Conservation (phyloP, 2,888 invertebrate genomes). For the Choristoneura rosaceana region DNA sequence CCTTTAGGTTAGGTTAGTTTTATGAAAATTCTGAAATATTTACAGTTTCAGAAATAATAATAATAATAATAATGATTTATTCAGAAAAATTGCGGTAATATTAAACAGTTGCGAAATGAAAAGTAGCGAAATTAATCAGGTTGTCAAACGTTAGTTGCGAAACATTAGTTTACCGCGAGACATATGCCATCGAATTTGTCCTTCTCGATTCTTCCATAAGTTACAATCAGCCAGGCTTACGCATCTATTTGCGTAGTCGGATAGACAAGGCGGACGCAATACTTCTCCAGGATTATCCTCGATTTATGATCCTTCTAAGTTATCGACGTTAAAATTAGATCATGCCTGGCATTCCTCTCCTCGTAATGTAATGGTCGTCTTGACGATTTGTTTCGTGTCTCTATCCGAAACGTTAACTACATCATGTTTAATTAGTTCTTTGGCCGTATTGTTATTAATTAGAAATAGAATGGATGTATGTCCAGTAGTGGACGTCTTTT, state of each 20-base stretch:
- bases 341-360: slow-evolving; percentile 32
- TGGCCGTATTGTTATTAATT: too few relatives aligned
- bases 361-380: slow-evolving; percentile 26
- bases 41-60: too few relatives aligned
- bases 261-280: slow-evolving; percentile 54
- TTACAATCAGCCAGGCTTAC: slow-evolving; percentile 67
- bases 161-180: not conserved
- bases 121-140: too few relatives aligned
- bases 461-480: too few relatives aligned
- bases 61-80: too few relatives aligned
- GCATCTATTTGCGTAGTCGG: slow-evolving; percentile 56
- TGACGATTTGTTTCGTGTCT: slow-evolving; percentile 26
- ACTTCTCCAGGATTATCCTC: slow-evolving; percentile 63
- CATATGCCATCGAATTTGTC: slow-evolving; percentile 58
- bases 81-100: too few relatives aligned
- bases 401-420: slow-evolving; percentile 13
- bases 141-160: too few relatives aligned
- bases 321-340: slow-evolving; percentile 53
- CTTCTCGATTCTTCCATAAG: slow-evolving; percentile 52
- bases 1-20: too few relatives aligned
- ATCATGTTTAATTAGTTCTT: slow-evolving; percentile 3
- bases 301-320: slow-evolving; percentile 56
- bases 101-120: too few relatives aligned
- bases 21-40: too few relatives aligned
- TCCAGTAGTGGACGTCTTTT: too few relatives aligned